phyloP scores from a whole-genome alignment of 92 coral and sea anemone species.

The Phenganax stokvisi region DNA sequence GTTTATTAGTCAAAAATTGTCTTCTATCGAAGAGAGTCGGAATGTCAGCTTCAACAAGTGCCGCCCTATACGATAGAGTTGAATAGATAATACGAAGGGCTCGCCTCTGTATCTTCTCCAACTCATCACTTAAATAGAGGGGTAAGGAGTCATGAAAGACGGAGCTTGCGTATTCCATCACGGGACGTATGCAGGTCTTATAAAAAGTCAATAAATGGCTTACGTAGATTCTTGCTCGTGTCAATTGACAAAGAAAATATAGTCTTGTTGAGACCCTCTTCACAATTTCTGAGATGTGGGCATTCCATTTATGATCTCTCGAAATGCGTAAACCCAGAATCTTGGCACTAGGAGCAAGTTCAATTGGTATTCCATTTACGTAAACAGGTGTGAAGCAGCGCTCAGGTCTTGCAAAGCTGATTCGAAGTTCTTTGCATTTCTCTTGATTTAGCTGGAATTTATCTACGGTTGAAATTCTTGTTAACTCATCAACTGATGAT shows the following conservation, averaged over 20 bases:
- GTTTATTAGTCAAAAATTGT: conserved; percentile 10
- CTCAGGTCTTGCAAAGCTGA: background rate
- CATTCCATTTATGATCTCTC: conserved; percentile 16
- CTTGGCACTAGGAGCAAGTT: too few relatives aligned
- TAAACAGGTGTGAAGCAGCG: background rate
- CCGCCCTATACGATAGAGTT: too few relatives aligned
- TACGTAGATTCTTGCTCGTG: too few relatives aligned
- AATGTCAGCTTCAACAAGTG: too few relatives aligned
- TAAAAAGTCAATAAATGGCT: too few relatives aligned
- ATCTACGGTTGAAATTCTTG: background rate
- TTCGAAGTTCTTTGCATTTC: background rate
- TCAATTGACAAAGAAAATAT: too few relatives aligned
- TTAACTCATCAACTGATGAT: too few relatives aligned
- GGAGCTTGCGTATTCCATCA: too few relatives aligned
- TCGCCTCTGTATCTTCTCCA: background rate
- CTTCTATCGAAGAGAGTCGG: background rate
- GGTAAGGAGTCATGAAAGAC: background rate
- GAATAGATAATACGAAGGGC: background rate
- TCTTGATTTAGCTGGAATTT: background rate
- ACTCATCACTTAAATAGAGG: background rate
- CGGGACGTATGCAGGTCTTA: too few relatives aligned
- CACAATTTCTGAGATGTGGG: conserved; percentile 12
- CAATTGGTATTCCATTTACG: background rate
- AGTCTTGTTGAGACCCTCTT: background rate
- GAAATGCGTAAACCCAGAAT: background rate